A percentile compares a stretch with the other conserved stretches of the same genome.
Evolutionary conservation across 92 coral and sea anemone species (phyloP).

Genomic region (Actinostola sp.): DNA sequence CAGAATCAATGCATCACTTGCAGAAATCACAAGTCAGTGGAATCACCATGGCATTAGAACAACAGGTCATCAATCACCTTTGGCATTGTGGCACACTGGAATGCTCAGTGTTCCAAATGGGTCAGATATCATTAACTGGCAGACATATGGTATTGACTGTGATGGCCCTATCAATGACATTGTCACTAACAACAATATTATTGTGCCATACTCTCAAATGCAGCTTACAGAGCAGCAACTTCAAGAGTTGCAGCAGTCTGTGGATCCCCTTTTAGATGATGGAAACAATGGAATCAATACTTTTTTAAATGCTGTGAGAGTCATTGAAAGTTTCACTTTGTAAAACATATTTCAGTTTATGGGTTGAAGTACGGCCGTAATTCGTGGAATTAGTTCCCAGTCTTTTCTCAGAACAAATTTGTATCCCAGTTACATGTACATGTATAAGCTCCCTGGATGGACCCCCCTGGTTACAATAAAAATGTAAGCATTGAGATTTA

Average conservation of each 20-base stretch:
- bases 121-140: constrained; percentile 33
- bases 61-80: constrained; percentile 46
- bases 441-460: too few relatives aligned
- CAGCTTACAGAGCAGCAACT: constrained; percentile 60
- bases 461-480: too few relatives aligned
- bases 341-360: too few relatives aligned
- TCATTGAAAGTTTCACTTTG: constrained; percentile 25
- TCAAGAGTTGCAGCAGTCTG: constrained; percentile 28
- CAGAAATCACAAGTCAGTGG: constrained; percentile 62
- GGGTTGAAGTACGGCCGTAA: too few relatives aligned
- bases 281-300: constrained; percentile 58
- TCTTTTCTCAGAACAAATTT: too few relatives aligned
- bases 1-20: constrained; percentile 49
- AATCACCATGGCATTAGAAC: constrained; percentile 63
- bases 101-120: constrained; percentile 38
- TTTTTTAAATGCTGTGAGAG: constrained; percentile 41
- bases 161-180: constrained; percentile 46
- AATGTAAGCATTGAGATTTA: too few relatives aligned
- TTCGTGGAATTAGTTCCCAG: too few relatives aligned
- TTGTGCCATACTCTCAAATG: constrained; percentile 54
- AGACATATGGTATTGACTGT: constrained; percentile 53
- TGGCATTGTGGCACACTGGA: constrained; percentile 48
- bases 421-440: too few relatives aligned
- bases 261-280: constrained; percentile 62
- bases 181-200: constrained; percentile 53